Evolutionary conservation across 2,113 vertebrate species (phyloP).

Genomic region (Pseudorectes ferrugineus): DNA sequence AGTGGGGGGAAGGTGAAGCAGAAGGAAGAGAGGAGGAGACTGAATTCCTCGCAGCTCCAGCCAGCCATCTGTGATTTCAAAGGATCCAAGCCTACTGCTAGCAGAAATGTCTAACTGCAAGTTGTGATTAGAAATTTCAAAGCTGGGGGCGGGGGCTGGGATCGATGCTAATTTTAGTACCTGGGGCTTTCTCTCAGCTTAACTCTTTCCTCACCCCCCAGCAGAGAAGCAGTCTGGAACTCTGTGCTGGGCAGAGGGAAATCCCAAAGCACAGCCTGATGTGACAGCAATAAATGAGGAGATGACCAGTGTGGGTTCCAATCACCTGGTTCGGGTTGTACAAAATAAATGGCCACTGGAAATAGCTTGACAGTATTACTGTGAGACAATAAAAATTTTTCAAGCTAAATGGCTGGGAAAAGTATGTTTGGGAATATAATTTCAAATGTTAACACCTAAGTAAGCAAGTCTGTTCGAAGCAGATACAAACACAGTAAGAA

Average conservation of each 20-base stretch:
- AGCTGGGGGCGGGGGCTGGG: neutral
- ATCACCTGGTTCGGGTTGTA: neutral
- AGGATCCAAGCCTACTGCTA: neutral
- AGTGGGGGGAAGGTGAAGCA: neutral
- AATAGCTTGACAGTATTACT: accelerated
- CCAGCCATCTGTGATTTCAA: slow-evolving; percentile 48
- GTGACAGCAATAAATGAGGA: neutral
- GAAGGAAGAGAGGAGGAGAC: slow-evolving; percentile 8
- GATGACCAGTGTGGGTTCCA: accelerated
- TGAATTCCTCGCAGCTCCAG: neutral
- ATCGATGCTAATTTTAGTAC: slow-evolving; percentile 39
- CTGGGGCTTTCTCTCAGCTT: slow-evolving; percentile 23
- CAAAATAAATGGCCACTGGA: neutral
- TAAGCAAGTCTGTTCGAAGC: neutral
- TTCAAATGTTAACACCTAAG: neutral
- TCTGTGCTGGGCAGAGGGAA: neutral
- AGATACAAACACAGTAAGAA: accelerated
- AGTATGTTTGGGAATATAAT: neutral
- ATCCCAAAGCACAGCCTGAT: neutral
- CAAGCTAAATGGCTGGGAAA: neutral
- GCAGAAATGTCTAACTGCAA: neutral
- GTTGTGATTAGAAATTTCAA: slow-evolving; percentile 33
- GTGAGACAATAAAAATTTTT: neutral
- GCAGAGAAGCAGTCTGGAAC: neutral
- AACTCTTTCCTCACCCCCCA: neutral